phyloP scores from a whole-genome alignment of 2,113 vertebrate species.

The Lepus europaeus region DNA sequence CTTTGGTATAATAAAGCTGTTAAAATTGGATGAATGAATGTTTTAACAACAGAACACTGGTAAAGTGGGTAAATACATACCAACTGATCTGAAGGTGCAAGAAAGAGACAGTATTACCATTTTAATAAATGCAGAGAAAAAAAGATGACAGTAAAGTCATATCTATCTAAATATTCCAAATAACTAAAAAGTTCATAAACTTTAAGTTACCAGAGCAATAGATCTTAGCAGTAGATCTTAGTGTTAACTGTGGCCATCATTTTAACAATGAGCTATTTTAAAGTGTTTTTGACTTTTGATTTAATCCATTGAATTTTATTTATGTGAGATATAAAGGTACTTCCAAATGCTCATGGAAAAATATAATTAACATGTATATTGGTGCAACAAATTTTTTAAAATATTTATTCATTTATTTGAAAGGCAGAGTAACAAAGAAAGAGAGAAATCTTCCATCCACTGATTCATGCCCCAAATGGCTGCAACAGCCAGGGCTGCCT shows the following conservation, averaged over 20 bases:
- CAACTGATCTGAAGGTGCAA: not conserved
- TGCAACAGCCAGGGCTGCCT: too few species aligned
- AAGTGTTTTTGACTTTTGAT: too few species aligned
- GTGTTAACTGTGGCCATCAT: not conserved
- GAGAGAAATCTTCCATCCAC: too few species aligned
- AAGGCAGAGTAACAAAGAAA: too few species aligned
- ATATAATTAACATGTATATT: too few species aligned
- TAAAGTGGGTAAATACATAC: conserved; percentile 36
- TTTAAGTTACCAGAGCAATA: conserved; percentile 44
- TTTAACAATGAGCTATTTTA: conserved; percentile 16
- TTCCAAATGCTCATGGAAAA: too few species aligned
- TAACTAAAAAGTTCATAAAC: conserved; percentile 43
- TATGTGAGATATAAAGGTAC: too few species aligned
- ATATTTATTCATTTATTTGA: too few species aligned
- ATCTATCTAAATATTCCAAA: conserved; percentile 33
- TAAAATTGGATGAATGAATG: not conserved
- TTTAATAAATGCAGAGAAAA: conserved; percentile 17
- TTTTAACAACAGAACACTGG: not conserved
- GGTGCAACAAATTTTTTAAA: too few species aligned
- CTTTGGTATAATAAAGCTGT: not conserved
- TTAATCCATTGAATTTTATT: too few species aligned
- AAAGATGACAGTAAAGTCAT: not conserved
- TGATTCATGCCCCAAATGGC: too few species aligned
- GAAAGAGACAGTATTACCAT: not conserved
- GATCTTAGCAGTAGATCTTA: not conserved